Evolutionary conservation across 2,113 vertebrate species (phyloP), one percentile per base, ranked within the genome.

Genomic region (Protomyctophum bolini): DNA sequence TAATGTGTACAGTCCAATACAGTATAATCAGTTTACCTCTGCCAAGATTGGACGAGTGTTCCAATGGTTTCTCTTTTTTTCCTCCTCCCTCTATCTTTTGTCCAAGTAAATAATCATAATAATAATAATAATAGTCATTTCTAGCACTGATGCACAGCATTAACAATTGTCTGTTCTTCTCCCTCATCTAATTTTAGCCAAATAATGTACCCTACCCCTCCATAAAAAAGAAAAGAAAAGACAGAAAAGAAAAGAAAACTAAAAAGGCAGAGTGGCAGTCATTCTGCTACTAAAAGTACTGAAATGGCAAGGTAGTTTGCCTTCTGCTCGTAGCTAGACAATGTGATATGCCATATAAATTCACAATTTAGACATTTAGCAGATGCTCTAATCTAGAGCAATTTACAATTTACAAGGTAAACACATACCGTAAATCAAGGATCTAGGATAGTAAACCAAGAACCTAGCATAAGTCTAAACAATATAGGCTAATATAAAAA

Each of bases 131-230:
- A n/a, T n/a, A n/a, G 60, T 67, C 45, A 50, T 69, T 75, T 68
- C 63, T 63, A 50, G 62, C 62, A 56, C 63, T 75, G 49, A 52
- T 66, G 63, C 75, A 67, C 80, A 66, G 71, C 63, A 3, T 60
- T 66, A 68, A 48, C 68, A 58, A 84, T 75, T 80, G 73, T 55
- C 76, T 73, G 67, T 68, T 47, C 74, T 69, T 68, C 58, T 0
- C 33, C 33, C 72, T 10, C 50, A 64, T 78, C 82, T 85, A 73
- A 85, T 75, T 87, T 85, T 82, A 80, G 76, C 70, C 66, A 7
- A 51, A 73, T 52, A 59, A 67, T 55, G 54, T 45, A 45, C 51
- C 58, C 70, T 7, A 29, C 33, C 33, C 33, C 33, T 41, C 33
- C 33, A 3, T 41, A 1, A 6, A 41, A 41, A 41, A 41, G 4